phyloP scores from a whole-genome alignment of 2,888 invertebrate genomes.

The Aphelenchoides bicaudatus region DNA sequence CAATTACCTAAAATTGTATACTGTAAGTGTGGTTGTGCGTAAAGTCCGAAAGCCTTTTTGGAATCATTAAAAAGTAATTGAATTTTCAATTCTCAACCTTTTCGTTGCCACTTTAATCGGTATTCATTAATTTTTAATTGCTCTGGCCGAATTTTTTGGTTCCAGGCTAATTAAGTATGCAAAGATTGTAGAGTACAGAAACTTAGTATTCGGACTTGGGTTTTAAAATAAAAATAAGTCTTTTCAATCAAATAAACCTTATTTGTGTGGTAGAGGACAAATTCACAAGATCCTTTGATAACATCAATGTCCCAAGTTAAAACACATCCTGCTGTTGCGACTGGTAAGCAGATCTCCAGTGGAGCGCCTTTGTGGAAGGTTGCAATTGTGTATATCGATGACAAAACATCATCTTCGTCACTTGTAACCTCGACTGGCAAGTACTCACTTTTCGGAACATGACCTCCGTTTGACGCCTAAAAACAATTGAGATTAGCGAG shows the following conservation, averaged over 20 bases:
- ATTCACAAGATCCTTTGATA: constrained; percentile 79
- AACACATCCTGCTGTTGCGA: constrained; percentile 80
- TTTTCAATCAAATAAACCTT: constrained; percentile 38
- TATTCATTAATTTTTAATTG: no score
- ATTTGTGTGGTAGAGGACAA: constrained; percentile 64
- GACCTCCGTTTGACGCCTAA: constrained; percentile 71
- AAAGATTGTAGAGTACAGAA: no score
- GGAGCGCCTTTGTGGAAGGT: constrained; percentile 63
- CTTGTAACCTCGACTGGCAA: constrained; percentile 67
- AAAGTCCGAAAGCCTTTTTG: no score
- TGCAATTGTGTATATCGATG: constrained; percentile 63
- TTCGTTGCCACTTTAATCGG: no score
- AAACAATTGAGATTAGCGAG: not conserved
- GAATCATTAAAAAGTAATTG: no score
- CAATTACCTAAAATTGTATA: constrained; percentile 23
- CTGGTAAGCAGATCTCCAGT: constrained; percentile 69
- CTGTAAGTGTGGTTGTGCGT: no score
- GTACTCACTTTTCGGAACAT: constrained; percentile 82
- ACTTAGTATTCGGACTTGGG: no score
- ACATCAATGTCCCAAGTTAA: constrained; percentile 96
- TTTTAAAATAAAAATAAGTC: constrained; percentile 11
- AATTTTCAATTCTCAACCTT: no score
- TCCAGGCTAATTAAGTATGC: constrained; percentile 2
- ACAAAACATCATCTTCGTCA: constrained; percentile 60
- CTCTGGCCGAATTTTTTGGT: constrained; percentile 3